Evolutionary conservation across 1,140 invertebrate genomes (phyloP).

Genomic region (Eumaeus atala): DNA sequence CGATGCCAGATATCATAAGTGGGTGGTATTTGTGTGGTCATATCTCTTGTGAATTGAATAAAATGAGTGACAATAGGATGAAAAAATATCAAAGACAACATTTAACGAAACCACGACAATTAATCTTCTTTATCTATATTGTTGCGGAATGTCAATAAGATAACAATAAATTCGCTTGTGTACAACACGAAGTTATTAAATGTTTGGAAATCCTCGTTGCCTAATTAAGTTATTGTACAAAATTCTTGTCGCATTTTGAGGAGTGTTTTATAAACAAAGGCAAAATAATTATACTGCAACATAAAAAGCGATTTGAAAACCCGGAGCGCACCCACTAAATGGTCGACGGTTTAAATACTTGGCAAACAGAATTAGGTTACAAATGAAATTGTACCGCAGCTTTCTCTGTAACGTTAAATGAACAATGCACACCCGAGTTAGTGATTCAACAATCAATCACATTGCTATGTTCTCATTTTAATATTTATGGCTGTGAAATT

Average conservation of each 20-base stretch:
- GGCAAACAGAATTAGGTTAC: constrained; percentile 21
- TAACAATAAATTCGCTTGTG: no score
- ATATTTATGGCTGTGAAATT: constrained; percentile 8
- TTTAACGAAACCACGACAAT: no score
- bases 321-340: constrained; percentile 4
- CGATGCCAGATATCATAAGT: constrained; percentile 25
- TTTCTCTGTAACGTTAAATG: constrained; percentile 18
- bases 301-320: constrained; percentile 1
- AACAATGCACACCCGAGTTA: constrained; percentile 4
- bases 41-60: neutral
- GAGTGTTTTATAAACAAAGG: neutral
- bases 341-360: constrained; percentile 14
- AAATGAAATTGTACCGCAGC: constrained; percentile 19
- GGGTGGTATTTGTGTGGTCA: constrained; percentile 19
- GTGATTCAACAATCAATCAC: constrained; percentile 9
- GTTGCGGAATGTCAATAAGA: no score
- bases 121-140: no score
- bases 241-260: neutral
- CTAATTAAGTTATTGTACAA: no score
- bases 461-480: constrained; percentile 9
- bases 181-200: no score
- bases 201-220: no score
- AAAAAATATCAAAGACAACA: no score
- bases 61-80: neutral
- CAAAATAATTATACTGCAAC: constrained; percentile 4